Conservation (phyloP, 2,888 invertebrate genomes). For the Torymus tubicola region DNA sequence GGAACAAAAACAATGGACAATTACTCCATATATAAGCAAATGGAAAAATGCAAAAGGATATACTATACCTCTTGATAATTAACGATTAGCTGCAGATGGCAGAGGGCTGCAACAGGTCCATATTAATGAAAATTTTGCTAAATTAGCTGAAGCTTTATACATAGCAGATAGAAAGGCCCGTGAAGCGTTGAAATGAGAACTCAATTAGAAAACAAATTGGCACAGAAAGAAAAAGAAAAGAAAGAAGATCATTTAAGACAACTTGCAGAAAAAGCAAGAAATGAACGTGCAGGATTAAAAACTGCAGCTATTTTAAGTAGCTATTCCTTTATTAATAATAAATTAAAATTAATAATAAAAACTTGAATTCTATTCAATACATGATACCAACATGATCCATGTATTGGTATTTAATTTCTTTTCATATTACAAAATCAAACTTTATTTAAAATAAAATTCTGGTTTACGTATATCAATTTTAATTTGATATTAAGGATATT, state of each 20-base stretch:
- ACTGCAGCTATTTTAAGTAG: conserved; percentile 74
- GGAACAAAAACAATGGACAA: conserved; percentile 99
- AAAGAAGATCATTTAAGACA: conserved; percentile 96
- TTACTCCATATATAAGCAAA: conserved; percentile 98
- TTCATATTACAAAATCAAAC: too few species aligned
- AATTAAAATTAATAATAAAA: too few species aligned
- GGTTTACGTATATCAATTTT: too few species aligned
- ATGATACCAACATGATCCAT: too few species aligned
- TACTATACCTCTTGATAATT: conserved; percentile 98
- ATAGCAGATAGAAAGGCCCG: conserved; percentile 98
- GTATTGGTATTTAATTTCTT: too few species aligned
- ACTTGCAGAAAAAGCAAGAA: conserved; percentile 96
- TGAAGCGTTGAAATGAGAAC: conserved; percentile 98
- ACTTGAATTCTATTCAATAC: too few species aligned
- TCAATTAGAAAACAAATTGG: conserved; percentile 95
- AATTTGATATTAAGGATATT: conserved; percentile 12
- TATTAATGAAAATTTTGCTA: conserved; percentile 99
- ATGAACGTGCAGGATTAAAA: conserved; percentile 92
- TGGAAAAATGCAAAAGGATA: conserved; percentile 99
- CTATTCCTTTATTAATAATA: conserved; percentile 7
- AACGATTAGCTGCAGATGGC: conserved; percentile 98
- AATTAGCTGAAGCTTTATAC: conserved; percentile 97
- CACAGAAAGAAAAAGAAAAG: conserved; percentile 98
- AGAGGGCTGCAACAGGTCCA: conserved; percentile 97
- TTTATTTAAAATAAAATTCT: too few species aligned